A percentile compares a stretch with the other conserved stretches of the same genome.
Conservation (phyloP, 2,888 invertebrate genomes). For the Sinotaia quadrata region DNA sequence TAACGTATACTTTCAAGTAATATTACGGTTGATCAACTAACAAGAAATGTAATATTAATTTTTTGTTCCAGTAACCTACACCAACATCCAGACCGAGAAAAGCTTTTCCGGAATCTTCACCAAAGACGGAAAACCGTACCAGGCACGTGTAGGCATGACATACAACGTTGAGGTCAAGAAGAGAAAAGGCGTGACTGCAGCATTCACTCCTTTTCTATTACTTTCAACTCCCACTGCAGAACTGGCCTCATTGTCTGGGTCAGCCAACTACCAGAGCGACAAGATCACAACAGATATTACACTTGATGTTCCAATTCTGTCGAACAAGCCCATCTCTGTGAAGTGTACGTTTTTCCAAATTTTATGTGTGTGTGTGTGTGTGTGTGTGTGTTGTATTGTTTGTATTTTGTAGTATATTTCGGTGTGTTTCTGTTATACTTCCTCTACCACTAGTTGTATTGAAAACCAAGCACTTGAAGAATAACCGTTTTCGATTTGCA, state of each 20-base stretch:
- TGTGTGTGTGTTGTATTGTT: too few species aligned
- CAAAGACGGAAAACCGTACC: slow-evolving; percentile 45
- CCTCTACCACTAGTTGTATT: slow-evolving; percentile 41
- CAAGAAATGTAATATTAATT: too few species aligned
- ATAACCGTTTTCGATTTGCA: slow-evolving; percentile 36
- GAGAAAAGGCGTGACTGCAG: slow-evolving; percentile 16
- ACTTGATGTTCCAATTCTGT: slow-evolving; percentile 40
- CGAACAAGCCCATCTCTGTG: too few species aligned
- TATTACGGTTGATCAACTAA: too few species aligned
- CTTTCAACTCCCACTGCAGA: slow-evolving; percentile 46
- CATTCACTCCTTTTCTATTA: slow-evolving; percentile 42
- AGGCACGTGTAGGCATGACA: slow-evolving; percentile 38
- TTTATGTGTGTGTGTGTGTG: too few species aligned
- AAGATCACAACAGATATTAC: slow-evolving; percentile 42
- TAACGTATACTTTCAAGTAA: too few species aligned
- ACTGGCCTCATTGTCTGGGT: slow-evolving; percentile 41
- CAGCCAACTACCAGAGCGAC: slow-evolving; percentile 39
- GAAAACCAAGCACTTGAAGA: slow-evolving; percentile 34
- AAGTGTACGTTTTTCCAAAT: too few species aligned
- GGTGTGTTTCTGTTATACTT: slow-evolving; percentile 45
- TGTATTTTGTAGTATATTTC: too few species aligned
- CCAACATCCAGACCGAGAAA: slow-evolving; percentile 44
- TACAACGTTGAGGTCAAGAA: slow-evolving; percentile 24
- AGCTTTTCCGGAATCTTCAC: slow-evolving; percentile 42
- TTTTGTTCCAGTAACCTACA: slow-evolving; percentile 42